Base-by-base conservation (phyloP, 1,140 invertebrate genomes). In the Calycopis cecrops region DNA sequence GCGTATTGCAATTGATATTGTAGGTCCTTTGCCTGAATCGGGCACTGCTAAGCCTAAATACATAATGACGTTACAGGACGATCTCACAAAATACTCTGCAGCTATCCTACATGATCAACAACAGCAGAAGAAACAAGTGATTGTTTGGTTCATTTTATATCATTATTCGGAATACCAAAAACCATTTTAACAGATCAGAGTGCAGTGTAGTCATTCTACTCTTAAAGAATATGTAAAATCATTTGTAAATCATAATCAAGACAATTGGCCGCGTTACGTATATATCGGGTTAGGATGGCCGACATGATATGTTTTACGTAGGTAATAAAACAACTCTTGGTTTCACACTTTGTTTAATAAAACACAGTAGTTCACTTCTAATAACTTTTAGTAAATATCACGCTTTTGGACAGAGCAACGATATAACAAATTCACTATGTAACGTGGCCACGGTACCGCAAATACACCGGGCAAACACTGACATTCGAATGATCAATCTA, bases 61-160 rank as follows among this genome's bases (percentile, higher is more conserved):
- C 9, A 61, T 67, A n/a, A 38, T 68, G 0, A 68, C 65, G 0
- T 9, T 64, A 7, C 65, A 67, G 16, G 60, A 67, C 35, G 60
- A 56, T 14, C 35, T 56, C 2, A 49, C 54, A 1, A 56, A 56
- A 50, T 56, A 38, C 10, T 56, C 54, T 11, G 9, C 35, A 4
- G 54, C 54, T 56, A 56, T 33, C 54, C 54, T 10, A 49, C 49
- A 33, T 11, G 34, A 11, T 40, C 16, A 11, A 48, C 47, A 3
- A 56, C 47, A 12, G 47, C 54, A 12, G 47, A 56, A 50, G 54
- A 56, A 28, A 49, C 54, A 6, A 37, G 35, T 9, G 54, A 56
- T 21, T 49, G 54, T 17, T 9, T 56, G 12, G 4, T 56, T 12
- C 47, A 50, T 16, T 56, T 48, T 14, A 56, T 56, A n/a, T 49